Evolutionary conservation across 2,888 invertebrate genomes (phyloP), one percentile per base, ranked within the genome.

Genomic region (Nephrotoma appendiculata): DNA sequence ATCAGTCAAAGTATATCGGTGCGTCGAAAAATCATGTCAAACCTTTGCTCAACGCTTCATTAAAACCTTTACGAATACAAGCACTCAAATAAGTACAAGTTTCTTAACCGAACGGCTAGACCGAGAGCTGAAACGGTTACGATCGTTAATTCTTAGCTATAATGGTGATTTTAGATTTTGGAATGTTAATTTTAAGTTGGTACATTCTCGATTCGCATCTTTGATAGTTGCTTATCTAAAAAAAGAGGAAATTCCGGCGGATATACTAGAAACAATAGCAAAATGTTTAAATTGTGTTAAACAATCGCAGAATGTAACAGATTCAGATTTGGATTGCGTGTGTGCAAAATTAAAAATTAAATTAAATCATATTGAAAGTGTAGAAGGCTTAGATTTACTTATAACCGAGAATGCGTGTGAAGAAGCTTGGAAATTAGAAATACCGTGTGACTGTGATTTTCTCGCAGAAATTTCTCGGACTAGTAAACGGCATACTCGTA

Each of bases 41-140:
- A 95, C 95, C 0, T 95, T 95, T 90, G 95, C 95, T 0, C 95
- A 94, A 89, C 92, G 96, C 85, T 94, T 96, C 89, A 93, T 94
- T 0, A 94, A 94, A 87, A 94, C 94, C 0, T 91, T 95, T 84
- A 91, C 93, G 4, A 93, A 94, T 88, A 71, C 71, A 71, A 93
- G 94, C 0, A 90, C 93, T 9, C 92, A 92, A 45, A 84, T 84
- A 7, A 93, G 93, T 19, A 93, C 93, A 88, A 91, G 93, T 0
- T 93, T 93, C 87, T 92, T 93, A 0, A 93, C 93, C 0, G 93
- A 94, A 87, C 92, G 93, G 0, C 90, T 95, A n/a, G 93, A 94
- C 89, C 93, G 93, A 0, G 95, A 95, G 92, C 93, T 95, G 0
- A 94, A 94, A 90, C 94, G 95, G 90, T 91, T 96, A 71, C 95